Base-by-base conservation (phyloP, 2,888 invertebrate genomes). In the Acrocera orbiculus region DNA sequence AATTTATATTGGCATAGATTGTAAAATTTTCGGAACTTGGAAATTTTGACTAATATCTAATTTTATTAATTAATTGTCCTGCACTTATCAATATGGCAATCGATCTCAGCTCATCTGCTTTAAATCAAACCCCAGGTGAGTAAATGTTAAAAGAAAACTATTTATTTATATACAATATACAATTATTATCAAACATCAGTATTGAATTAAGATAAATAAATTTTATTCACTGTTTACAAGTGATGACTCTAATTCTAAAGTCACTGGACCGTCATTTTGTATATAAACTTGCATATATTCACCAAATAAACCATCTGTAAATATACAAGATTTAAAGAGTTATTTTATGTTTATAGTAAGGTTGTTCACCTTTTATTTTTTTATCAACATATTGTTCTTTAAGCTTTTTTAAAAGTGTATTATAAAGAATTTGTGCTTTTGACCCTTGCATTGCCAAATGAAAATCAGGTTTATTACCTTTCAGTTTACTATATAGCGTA, bases 401-500 rank as follows among this genome's bases (percentile, higher is more conserved):
- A 41, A 92, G 56, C 46, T 70, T 62, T 37, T 67, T 53, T 7
- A 90, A 50, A 47, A 90, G 82, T 37, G 69, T 64, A 30, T 72
- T 66, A 58, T 90, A 92, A 46, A 87, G 74, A 24, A 65, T 60
- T 48, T 77, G 69, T 0, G 90, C 82, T 39, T 71, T 64, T 2
- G 76, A 72, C 0, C 78, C 74, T 23, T 72, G 69, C 90, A 92
- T 92, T 4, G 90, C 78, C 44, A 70, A 65, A 49, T 85, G 86
- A 54, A 87, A 92, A 56, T 90, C 89, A 16, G 83, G 77, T 52
- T 81, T 85, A 53, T 82, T 89, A 23, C 90, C 90, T 62, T 90
- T 87, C 48, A 87, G 61, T 9, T 70, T 68, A 45, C 76, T 70
- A 50, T 81, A 80, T 1, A 90, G 56, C 1, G 89, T 89, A 49